Evolutionary conservation across 2,888 invertebrate species (phyloP).

Genomic region (Nycteola revayana): DNA sequence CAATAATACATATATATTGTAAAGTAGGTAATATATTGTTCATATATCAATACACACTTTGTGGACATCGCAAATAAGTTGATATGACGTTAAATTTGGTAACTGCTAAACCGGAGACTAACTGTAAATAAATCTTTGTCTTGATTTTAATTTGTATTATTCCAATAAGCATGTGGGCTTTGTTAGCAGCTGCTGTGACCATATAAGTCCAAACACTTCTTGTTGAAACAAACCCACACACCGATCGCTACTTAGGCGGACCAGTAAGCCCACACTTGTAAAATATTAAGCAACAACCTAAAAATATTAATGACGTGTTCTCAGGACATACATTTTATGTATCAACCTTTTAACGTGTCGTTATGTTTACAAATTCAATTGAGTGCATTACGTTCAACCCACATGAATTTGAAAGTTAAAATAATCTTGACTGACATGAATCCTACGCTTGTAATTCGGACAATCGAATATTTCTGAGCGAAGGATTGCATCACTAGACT

Average conservation of each 20-base stretch:
- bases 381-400: too few species aligned
- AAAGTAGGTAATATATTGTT: too few species aligned
- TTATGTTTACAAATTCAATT: too few species aligned
- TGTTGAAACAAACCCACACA: conserved; percentile 44
- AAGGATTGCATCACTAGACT: conserved; percentile 59
- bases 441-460: conserved; percentile 43
- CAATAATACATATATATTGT: too few species aligned
- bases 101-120: conserved; percentile 10
- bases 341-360: too few species aligned
- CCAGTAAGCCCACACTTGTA: conserved; percentile 60
- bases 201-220: conserved; percentile 49
- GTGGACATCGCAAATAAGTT: conserved; percentile 16
- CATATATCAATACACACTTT: too few species aligned
- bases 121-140: conserved; percentile 19
- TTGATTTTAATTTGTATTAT: conserved; percentile 19
- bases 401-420: too few species aligned
- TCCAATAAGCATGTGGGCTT: conserved; percentile 20
- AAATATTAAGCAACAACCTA: conserved; percentile 51
- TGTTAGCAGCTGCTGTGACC: conserved; percentile 34
- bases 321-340: too few species aligned
- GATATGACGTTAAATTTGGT: conserved; percentile 29
- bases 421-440: conserved; percentile 31
- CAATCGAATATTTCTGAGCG: conserved; percentile 38
- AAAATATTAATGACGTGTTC: conserved; percentile 55
- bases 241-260: conserved; percentile 54